phyloP scores from a whole-genome alignment of 2,797 vertebrate genomes.

The Argyrosomus regius region DNA sequence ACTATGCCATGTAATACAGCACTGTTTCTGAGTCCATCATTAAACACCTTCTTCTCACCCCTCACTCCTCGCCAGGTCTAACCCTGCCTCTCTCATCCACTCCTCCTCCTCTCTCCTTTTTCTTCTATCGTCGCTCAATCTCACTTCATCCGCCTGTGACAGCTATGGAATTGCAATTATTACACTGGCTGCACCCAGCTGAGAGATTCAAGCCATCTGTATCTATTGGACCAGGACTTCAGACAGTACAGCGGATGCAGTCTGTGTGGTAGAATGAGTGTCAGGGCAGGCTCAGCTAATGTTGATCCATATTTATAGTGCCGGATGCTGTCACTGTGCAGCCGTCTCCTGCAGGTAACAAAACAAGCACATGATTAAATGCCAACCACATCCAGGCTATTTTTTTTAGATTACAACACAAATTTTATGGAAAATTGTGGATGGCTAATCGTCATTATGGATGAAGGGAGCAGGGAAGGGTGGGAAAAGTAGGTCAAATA shows the following conservation, averaged over 20 bases:
- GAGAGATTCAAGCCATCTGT: constrained; percentile 53
- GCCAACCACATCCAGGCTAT: neutral
- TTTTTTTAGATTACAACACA: constrained; percentile 22
- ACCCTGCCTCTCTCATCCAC: constrained; percentile 42
- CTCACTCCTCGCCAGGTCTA: constrained; percentile 39
- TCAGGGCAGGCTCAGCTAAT: constrained; percentile 27
- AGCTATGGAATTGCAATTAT: constrained; percentile 69
- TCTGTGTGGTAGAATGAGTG: constrained; percentile 33
- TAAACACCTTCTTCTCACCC: constrained; percentile 30
- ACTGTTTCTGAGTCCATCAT: constrained; percentile 49
- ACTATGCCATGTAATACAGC: constrained; percentile 35
- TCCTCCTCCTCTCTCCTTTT: constrained; percentile 41
- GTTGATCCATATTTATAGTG: constrained; percentile 41
- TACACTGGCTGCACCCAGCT: constrained; percentile 50
- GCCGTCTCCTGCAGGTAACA: constrained; percentile 18
- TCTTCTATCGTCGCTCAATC: constrained; percentile 56
- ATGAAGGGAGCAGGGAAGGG: constrained; percentile 20
- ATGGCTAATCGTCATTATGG: constrained; percentile 32
- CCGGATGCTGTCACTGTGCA: constrained; percentile 14
- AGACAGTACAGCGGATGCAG: constrained; percentile 36
- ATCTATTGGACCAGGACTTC: constrained; percentile 23
- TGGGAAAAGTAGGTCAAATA: constrained; percentile 68
- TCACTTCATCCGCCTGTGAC: constrained; percentile 64
- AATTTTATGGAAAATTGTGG: constrained; percentile 51
- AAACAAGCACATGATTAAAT: constrained; percentile 29